Conservation (phyloP, 2,113 vertebrate genomes). For the Amblyopsis rosae region DNA sequence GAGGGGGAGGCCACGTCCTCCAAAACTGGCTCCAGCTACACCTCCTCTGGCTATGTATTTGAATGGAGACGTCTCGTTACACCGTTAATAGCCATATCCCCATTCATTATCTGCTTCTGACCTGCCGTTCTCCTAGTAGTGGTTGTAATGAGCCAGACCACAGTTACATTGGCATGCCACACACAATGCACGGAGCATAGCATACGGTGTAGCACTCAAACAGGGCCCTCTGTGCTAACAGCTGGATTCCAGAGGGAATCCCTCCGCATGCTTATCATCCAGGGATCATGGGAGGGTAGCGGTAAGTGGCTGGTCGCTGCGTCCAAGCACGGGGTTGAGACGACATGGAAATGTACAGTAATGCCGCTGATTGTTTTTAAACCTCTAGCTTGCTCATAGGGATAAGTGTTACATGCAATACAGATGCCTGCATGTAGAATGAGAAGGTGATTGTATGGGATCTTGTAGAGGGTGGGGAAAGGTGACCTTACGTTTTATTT, state of each 20-base stretch:
- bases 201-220: too few species aligned
- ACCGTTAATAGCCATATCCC: too few species aligned
- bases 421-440: conserved; percentile 26
- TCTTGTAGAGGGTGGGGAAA: conserved; percentile 7
- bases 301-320: conserved; percentile 24
- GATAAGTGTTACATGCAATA: conserved; percentile 22
- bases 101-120: too few species aligned
- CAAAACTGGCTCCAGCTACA: background rate
- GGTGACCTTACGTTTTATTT: conserved; percentile 40
- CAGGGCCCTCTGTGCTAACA: too few species aligned
- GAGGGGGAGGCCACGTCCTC: too few species aligned
- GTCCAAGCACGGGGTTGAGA: background rate
- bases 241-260: too few species aligned
- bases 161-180: too few species aligned
- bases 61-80: background rate
- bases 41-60: background rate
- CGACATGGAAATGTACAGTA: conserved; percentile 5
- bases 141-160: too few species aligned
- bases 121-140: too few species aligned
- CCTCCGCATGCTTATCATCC: conserved; percentile 9
- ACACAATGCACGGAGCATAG: too few species aligned
- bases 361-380: background rate
- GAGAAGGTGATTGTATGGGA: conserved; percentile 2
- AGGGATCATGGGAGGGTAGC: background rate
- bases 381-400: conserved; percentile 13